phyloP scores from a whole-genome alignment of 2,113 vertebrate genomes.

The Salvelinus namaycush region DNA sequence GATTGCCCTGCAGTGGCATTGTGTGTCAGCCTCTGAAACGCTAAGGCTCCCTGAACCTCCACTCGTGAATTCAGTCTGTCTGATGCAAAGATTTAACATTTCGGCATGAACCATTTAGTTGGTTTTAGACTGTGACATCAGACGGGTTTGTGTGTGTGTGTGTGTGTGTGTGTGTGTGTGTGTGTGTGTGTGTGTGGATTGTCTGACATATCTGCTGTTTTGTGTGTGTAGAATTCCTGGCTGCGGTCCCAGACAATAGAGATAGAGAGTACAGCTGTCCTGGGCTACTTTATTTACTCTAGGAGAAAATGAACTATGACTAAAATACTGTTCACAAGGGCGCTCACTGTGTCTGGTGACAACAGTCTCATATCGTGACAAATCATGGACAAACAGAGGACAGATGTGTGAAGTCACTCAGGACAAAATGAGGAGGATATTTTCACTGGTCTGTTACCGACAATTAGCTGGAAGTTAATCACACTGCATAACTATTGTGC shows the following conservation, averaged over 20 bases:
- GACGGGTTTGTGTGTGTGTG: neutral
- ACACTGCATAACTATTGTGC: constrained; percentile 10
- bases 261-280: neutral
- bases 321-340: neutral
- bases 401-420: constrained; percentile 19
- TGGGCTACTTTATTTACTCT: neutral
- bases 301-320: neutral
- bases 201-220: neutral
- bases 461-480: constrained; percentile 7
- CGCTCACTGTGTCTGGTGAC: neutral
- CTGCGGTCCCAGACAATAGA: neutral
- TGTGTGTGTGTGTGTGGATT: neutral
- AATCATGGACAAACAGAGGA: constrained; percentile 7
- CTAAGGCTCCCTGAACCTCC: constrained; percentile 2
- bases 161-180: neutral
- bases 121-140: constrained; percentile 1
- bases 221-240: neutral
- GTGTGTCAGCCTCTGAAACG: constrained; percentile 7
- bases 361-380: neutral
- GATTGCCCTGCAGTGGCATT: neutral
- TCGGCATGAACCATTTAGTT: constrained; percentile 14
- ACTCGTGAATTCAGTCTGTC: neutral
- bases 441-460: constrained; percentile 15
- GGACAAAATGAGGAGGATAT: constrained; percentile 12
- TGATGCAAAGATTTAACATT: constrained; percentile 12